These are phyloP conservation scores for Peromyscus nudipes DNA, from an alignment of 2,797 vertebrate species.

Conservation along the genomic window DNA sequence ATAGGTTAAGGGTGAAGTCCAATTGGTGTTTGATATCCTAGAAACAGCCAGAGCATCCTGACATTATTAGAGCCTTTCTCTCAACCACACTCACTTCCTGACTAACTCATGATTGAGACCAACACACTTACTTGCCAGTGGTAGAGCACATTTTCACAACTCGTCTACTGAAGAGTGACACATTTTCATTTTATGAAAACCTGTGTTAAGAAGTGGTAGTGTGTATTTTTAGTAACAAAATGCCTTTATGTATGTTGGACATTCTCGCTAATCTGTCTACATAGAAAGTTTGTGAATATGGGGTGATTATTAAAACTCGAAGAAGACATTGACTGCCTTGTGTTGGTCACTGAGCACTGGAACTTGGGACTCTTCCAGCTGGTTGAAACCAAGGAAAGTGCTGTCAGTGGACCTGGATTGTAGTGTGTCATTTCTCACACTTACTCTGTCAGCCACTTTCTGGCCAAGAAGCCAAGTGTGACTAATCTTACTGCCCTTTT, in stretches of 20 bases:
- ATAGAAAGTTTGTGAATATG: not conserved
- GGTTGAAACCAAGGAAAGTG: not conserved
- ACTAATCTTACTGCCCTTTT: not conserved
- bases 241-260: not conserved
- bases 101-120: not conserved
- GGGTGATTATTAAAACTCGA: not conserved
- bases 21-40: not conserved
- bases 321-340: not conserved
- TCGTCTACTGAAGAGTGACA: not conserved
- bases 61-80: not conserved
- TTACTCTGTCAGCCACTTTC: not conserved
- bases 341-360: not conserved
- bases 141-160: not conserved
- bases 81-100: not conserved
- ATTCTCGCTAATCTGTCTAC: not conserved
- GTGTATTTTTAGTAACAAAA: not conserved
- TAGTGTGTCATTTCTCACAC: not conserved
- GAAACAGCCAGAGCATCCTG: not conserved
- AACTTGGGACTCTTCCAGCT: not conserved
- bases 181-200: not conserved
- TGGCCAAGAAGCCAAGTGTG: not conserved
- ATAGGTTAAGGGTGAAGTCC: not conserved
- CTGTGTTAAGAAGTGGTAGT: not conserved
- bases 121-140: no score
- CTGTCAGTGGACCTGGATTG: accelerated